Percentiles rank a stretch among this genome's conserved stretches.
Conservation (phyloP, 2,888 invertebrate genomes). For the Congeria kusceri region DNA sequence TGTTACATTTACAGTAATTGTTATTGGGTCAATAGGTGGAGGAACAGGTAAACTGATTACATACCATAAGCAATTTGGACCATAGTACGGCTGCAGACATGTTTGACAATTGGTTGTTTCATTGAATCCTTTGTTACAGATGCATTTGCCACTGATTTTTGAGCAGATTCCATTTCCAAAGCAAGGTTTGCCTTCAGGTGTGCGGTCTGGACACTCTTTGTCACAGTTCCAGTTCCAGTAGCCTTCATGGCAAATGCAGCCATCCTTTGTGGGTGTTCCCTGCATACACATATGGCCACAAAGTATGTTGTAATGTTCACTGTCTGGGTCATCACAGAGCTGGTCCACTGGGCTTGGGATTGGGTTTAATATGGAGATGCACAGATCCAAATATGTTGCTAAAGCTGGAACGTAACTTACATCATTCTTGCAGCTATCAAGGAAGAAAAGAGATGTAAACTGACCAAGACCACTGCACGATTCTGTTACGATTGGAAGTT, state of each 20-base stretch:
- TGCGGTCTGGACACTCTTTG: conserved; percentile 52
- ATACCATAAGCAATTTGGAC: conserved; percentile 57
- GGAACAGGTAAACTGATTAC: conserved; percentile 18
- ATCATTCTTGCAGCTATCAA: conserved; percentile 41
- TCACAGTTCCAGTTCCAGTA: conserved; percentile 65
- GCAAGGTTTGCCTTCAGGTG: conserved; percentile 44
- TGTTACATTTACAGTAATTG: not conserved
- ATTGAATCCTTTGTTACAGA: conserved; percentile 42
- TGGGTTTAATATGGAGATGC: conserved; percentile 53
- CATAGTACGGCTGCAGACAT: conserved; percentile 51
- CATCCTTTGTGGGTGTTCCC: conserved; percentile 39
- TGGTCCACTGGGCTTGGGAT: conserved; percentile 45
- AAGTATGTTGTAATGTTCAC: conserved; percentile 46
- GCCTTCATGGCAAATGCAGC: conserved; percentile 59
- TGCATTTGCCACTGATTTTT: conserved; percentile 55
- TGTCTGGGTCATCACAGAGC: conserved; percentile 60
- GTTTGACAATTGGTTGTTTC: conserved; percentile 32
- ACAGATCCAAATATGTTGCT: conserved; percentile 57
- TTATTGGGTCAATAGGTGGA: conserved; percentile 1
- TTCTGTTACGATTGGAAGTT: conserved; percentile 10
- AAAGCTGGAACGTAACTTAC: conserved; percentile 56
- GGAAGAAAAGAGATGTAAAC: conserved; percentile 28
- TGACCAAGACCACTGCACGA: conserved; percentile 42
- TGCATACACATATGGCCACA: conserved; percentile 64
- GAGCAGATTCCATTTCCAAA: conserved; percentile 66